Conservation (phyloP, 2,888 invertebrate species). For the Andrena chrysosceles region DNA sequence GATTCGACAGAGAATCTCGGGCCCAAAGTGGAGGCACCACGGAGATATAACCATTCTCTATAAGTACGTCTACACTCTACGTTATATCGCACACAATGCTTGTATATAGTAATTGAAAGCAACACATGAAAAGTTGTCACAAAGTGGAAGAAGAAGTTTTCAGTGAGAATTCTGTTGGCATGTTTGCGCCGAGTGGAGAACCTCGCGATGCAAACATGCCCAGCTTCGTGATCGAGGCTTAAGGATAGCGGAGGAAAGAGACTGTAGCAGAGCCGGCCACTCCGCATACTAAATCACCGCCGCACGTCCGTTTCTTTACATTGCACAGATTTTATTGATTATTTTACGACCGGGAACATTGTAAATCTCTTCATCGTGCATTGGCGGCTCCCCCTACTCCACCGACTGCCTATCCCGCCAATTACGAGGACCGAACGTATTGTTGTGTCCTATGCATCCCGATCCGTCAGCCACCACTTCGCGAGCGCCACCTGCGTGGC, state of each 20-base stretch:
- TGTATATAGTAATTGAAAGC: too few species aligned
- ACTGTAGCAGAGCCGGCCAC: conserved; percentile 45
- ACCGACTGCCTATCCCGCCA: conserved; percentile 76
- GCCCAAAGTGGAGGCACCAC: too few species aligned
- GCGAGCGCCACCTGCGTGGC: neutral
- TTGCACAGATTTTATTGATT: conserved; percentile 84
- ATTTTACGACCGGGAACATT: conserved; percentile 84
- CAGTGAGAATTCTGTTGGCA: neutral
- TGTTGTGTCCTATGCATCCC: conserved; percentile 66
- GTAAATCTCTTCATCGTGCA: conserved; percentile 84
- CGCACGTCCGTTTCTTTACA: conserved; percentile 84
- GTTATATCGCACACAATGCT: too few species aligned
- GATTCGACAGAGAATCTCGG: too few species aligned
- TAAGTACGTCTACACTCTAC: too few species aligned
- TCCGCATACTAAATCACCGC: conserved; percentile 81
- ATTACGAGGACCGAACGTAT: conserved; percentile 76
- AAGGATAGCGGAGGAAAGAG: conserved; percentile 49
- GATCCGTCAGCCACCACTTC: conserved; percentile 26
- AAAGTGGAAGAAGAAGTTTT: neutral
- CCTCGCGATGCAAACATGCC: too few species aligned
- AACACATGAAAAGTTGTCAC: too few species aligned
- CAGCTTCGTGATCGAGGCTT: conserved; percentile 49
- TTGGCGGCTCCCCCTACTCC: conserved; percentile 74
- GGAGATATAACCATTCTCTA: too few species aligned
- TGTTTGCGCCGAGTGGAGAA: neutral